A percentile compares a stretch with the other conserved stretches of the same genome.
Evolutionary conservation across 2,797 vertebrate genomes (phyloP).

Genomic region (Falco rusticolus): DNA sequence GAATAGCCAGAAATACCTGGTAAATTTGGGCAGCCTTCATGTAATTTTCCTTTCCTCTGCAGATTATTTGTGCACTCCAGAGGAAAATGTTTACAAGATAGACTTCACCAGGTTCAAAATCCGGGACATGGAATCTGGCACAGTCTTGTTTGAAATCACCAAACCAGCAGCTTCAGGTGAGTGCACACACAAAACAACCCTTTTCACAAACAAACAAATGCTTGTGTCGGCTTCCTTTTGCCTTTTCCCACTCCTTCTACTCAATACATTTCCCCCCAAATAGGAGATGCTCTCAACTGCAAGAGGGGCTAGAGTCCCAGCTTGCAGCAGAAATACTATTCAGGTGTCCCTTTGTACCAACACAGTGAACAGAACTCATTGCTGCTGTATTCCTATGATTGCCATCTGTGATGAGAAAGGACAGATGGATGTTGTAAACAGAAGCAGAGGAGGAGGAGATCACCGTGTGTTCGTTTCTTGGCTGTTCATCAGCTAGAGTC

Average conservation of each 20-base stretch:
- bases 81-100: slow-evolving; percentile 97
- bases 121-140: slow-evolving; percentile 97
- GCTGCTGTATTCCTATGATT: background rate
- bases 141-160: slow-evolving; percentile 96
- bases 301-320: background rate
- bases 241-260: background rate
- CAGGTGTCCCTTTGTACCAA: background rate
- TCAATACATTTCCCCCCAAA: background rate
- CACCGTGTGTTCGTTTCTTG: background rate
- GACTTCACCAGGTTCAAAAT: slow-evolving; percentile 99
- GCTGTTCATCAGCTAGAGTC: background rate
- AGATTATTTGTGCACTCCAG: slow-evolving; percentile 96
- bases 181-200: background rate
- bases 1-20: background rate
- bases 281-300: background rate
- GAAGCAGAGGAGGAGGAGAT: slow-evolving; percentile 15
- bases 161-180: slow-evolving; percentile 88
- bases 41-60: slow-evolving; percentile 42
- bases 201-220: background rate
- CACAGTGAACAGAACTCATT: background rate
- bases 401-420: slow-evolving; percentile 38
- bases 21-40: background rate
- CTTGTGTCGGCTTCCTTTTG: background rate
- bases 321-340: background rate
- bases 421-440: slow-evolving; percentile 59